These are phyloP conservation scores for Watsonalla binaria DNA, from an alignment of 2,888 invertebrate genomes.

Conservation along the genomic window DNA sequence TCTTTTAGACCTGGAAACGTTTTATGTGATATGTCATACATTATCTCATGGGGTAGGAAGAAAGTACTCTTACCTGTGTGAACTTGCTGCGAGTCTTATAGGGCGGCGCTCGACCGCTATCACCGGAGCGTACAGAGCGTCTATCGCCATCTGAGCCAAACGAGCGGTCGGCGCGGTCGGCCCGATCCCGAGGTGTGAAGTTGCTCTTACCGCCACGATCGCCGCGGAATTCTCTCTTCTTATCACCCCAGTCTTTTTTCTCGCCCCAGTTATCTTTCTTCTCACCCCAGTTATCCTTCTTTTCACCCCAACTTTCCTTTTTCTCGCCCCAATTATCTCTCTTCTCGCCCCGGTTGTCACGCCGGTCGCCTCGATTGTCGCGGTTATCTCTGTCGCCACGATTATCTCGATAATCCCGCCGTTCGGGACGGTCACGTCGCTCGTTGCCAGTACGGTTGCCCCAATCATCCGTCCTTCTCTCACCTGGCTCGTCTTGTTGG, in stretches of 20 bases:
- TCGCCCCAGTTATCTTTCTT: constrained; percentile 31
- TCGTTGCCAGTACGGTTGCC: constrained; percentile 21
- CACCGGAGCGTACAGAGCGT: constrained; percentile 48
- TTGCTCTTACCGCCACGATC: constrained; percentile 38
- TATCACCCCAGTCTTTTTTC: constrained; percentile 25
- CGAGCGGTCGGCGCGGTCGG: constrained; percentile 44
- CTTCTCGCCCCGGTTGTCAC: constrained; percentile 30
- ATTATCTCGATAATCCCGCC: constrained; percentile 22
- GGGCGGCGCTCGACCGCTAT: constrained; percentile 45
- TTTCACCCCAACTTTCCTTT: constrained; percentile 27
- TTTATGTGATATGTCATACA: too few species aligned
- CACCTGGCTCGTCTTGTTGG: constrained; percentile 45
- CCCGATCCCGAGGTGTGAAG: constrained; percentile 59
- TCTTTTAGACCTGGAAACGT: too few species aligned
- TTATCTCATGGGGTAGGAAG: too few species aligned
- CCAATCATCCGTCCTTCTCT: constrained; percentile 42
- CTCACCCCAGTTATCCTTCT: constrained; percentile 15
- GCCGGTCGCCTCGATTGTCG: constrained; percentile 23
- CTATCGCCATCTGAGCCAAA: constrained; percentile 48
- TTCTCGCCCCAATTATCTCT: constrained; percentile 32
- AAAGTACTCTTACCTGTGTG: constrained; percentile 35
- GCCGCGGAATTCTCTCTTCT: constrained; percentile 29
- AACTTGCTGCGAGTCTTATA: constrained; percentile 52
- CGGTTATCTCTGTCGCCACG: constrained; percentile 23
- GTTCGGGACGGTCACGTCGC: constrained; percentile 12